phyloP scores from a whole-genome alignment of 2,113 vertebrate species.

The Sakesphorus luctuosus region DNA sequence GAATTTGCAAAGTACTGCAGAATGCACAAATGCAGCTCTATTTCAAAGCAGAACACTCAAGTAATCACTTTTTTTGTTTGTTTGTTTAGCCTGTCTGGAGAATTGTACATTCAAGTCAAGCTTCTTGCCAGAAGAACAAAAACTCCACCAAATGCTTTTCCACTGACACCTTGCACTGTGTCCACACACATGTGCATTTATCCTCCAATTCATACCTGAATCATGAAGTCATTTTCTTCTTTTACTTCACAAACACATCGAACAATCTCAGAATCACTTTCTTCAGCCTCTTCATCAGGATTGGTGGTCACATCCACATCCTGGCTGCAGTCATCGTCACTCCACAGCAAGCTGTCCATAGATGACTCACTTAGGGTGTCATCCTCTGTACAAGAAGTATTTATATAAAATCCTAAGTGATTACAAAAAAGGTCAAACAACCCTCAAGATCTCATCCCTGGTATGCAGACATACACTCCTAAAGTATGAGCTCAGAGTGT shows the following conservation, averaged over 20 bases:
- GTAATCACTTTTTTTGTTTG: background rate
- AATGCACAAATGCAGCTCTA: background rate
- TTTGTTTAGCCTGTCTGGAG: background rate
- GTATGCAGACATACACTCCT: background rate
- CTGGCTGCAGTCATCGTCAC: slow-evolving; percentile 87
- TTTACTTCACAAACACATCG: slow-evolving; percentile 95
- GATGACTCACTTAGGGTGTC: slow-evolving; percentile 92
- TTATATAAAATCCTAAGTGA: background rate
- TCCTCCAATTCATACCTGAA: slow-evolving; percentile 83
- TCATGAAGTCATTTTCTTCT: slow-evolving; percentile 99
- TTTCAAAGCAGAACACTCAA: background rate
- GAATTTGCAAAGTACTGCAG: background rate
- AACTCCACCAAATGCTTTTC: background rate
- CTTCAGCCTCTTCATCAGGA: slow-evolving; percentile 80
- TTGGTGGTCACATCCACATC: slow-evolving; percentile 87
- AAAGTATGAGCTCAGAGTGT: background rate
- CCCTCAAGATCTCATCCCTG: background rate
- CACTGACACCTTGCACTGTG: background rate
- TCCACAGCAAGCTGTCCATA: slow-evolving; percentile 90
- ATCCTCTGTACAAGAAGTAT: slow-evolving; percentile 78
- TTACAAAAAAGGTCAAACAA: background rate
- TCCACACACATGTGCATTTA: background rate
- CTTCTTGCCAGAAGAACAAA: background rate
- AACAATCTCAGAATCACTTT: slow-evolving; percentile 87
- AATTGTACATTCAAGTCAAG: background rate